A percentile compares a stretch with the other conserved stretches of the same genome.
Evolutionary conservation across 2,888 invertebrate species (phyloP).

Genomic region (Griposia aprilina): DNA sequence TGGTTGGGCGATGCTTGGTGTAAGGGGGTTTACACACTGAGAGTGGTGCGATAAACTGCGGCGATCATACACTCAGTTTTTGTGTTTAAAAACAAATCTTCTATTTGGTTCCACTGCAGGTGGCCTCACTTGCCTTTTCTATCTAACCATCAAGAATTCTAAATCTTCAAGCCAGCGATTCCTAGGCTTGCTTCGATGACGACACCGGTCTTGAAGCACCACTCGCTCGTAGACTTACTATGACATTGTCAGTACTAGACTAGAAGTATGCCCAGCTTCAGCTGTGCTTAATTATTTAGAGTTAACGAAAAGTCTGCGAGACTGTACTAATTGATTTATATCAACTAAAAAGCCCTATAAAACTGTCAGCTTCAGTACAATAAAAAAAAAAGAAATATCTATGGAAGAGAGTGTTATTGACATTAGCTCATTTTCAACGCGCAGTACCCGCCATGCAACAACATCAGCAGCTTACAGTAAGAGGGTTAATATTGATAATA

Average conservation of each 20-base stretch:
- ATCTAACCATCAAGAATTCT: too few relatives aligned
- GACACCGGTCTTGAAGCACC: neutral
- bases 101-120: too few relatives aligned
- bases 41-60: too few relatives aligned
- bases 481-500: too few relatives aligned
- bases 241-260: neutral
- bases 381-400: neutral
- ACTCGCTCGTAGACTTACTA: neutral
- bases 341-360: neutral
- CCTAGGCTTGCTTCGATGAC: neutral
- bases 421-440: neutral
- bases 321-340: neutral
- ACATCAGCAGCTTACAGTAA: neutral
- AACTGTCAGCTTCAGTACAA: neutral
- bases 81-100: too few relatives aligned
- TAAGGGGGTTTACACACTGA: conserved; percentile 7
- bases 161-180: too few relatives aligned
- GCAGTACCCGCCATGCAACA: neutral
- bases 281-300: too few relatives aligned
- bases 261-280: neutral
- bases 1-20: neutral
- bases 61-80: neutral
- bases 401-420: conserved; percentile 8
- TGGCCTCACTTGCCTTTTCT: too few relatives aligned
- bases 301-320: too few relatives aligned